Conservation (phyloP, 2,888 invertebrate species). For the Coelinius sp. region DNA sequence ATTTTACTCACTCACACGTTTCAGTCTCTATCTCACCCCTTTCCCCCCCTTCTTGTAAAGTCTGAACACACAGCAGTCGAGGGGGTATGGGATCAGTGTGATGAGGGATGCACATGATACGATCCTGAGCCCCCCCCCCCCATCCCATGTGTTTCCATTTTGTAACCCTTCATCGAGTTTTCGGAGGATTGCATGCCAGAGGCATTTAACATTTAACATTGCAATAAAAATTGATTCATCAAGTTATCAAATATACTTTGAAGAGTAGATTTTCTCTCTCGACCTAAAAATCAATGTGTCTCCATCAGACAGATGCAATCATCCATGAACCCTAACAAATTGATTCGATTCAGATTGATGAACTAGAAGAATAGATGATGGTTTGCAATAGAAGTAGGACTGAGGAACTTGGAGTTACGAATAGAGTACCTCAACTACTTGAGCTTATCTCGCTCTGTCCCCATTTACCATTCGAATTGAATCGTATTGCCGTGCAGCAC, state of each 20-base stretch:
- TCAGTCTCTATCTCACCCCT: not conserved
- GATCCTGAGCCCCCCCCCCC: not conserved
- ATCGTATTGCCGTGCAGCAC: too few relatives aligned
- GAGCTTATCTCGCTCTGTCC: not conserved
- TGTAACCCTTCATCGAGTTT: not conserved
- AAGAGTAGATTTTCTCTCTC: too few relatives aligned
- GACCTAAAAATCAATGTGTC: not conserved
- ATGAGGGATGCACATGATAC: not conserved
- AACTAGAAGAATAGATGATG: not conserved
- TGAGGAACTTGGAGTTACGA: not conserved
- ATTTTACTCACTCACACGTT: not conserved
- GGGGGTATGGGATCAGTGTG: not conserved
- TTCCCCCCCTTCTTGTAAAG: not conserved
- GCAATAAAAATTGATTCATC: too few relatives aligned
- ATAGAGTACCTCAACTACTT: not conserved
- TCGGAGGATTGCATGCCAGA: too few relatives aligned
- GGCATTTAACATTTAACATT: too few relatives aligned
- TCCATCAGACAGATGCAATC: too few relatives aligned
- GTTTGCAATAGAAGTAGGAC: not conserved
- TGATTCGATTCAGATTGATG: not conserved
- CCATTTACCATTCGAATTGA: not conserved
- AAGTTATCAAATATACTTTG: too few relatives aligned
- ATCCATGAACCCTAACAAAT: not conserved
- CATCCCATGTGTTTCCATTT: not conserved
- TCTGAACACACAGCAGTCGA: not conserved